Base-by-base conservation (phyloP, 2,113 vertebrate genomes). In the Callionymus lyra region DNA sequence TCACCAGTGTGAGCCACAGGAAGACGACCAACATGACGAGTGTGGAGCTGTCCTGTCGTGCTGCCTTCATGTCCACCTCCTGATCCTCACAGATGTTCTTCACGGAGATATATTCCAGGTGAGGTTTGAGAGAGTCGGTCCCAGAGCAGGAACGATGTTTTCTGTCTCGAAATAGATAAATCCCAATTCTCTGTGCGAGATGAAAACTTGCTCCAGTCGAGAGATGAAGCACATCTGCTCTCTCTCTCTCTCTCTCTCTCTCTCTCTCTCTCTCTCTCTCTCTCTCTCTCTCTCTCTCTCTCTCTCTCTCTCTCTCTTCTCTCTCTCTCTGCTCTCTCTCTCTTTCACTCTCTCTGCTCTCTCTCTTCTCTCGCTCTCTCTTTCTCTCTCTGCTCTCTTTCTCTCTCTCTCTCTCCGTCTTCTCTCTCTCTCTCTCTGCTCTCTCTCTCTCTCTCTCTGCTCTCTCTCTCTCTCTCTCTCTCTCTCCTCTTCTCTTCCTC, bases 21-120 rank as follows among this genome's bases (percentile, higher is more conserved):
- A 64, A 65, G 9, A 76, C 45, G 32, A 34, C n/a, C n/a, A n/a
- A 68, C 4, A 68, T 12, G 50, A 76, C 38, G 53, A 81, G 35
- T 2, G 52, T 2, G 37, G 59, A 41, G 57, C 15, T 75, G 21
- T 41, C 43, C 32, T 41, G 47, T 10, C 41, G 44, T 57, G 56
- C 58, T 10, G 38, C n/a, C n/a, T n/a, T n/a, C n/a, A n/a, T n/a
- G n/a, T n/a, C n/a, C n/a, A n/a, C n/a, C n/a, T n/a, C n/a, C n/a
- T n/a, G n/a, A n/a, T n/a, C n/a, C n/a, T n/a, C n/a, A n/a, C 38
- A 40, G 17, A 36, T 18, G 11, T 38, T 19, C 43, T 16, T 45
- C 58, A 49, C 41, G 27, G 21, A 12, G 15, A 16, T 34, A 43
- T n/a, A 48, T 57, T 62, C 51, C 65, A 35, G 38, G 21, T 27